phyloP scores from a whole-genome alignment of 2,113 vertebrate species.

The Psephotus haematonotus region DNA sequence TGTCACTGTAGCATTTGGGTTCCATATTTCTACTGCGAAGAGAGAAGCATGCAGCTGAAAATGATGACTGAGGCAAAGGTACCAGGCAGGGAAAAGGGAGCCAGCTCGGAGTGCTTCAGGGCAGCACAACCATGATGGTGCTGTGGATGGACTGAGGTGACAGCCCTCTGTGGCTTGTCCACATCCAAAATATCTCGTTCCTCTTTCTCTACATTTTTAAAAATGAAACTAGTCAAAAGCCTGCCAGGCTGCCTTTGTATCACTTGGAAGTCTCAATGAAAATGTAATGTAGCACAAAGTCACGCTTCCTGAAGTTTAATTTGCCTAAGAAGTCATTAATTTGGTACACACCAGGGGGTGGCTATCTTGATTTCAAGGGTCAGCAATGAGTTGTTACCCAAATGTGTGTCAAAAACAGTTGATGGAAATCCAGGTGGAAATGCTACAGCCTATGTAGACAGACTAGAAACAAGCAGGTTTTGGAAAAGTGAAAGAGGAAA shows the following conservation, averaged over 20 bases:
- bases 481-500: not conserved
- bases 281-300: not conserved
- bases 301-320: not conserved
- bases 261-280: not conserved
- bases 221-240: not conserved
- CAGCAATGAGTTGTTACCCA: not conserved
- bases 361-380: not conserved
- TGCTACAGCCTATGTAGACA: not conserved
- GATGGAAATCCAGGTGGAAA: not conserved
- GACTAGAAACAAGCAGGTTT: not conserved
- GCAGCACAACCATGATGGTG: rapidly evolving
- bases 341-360: not conserved
- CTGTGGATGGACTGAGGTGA: rapidly evolving
- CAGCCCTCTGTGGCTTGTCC: not conserved
- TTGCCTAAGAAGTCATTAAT: not conserved
- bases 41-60: not conserved
- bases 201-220: not conserved
- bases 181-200: not conserved
- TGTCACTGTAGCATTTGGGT: not conserved
- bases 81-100: not conserved
- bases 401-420: not conserved
- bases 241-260: not conserved
- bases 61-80: not conserved
- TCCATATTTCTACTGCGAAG: not conserved
- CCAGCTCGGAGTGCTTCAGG: not conserved